phyloP scores from a whole-genome alignment of 2,888 invertebrate species.

The Bhutanitis thaidina region DNA sequence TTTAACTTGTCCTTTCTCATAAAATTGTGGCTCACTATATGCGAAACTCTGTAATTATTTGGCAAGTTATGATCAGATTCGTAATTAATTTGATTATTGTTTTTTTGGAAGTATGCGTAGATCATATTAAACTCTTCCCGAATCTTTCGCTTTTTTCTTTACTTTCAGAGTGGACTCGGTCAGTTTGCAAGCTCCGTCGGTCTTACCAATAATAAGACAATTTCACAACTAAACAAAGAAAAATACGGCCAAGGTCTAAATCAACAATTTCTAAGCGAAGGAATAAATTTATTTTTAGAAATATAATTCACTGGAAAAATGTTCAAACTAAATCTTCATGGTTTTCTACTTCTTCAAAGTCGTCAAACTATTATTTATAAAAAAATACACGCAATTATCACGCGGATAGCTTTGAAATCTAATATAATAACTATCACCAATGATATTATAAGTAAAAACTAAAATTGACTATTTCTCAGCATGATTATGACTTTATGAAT shows the following conservation, averaged over 20 bases:
- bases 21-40: conserved; percentile 45
- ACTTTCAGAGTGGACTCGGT: conserved; percentile 6
- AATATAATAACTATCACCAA: too few relatives aligned
- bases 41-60: conserved; percentile 44
- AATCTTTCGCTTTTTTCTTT: neutral
- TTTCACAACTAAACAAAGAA: conserved; percentile 26
- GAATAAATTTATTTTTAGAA: too few relatives aligned
- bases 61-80: conserved; percentile 34
- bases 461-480: too few relatives aligned
- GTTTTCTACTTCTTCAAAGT: too few relatives aligned
- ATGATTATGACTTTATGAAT: too few relatives aligned
- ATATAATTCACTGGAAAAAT: too few relatives aligned
- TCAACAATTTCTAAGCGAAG: neutral
- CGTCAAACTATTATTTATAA: too few relatives aligned
- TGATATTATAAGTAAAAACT: too few relatives aligned
- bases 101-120: conserved; percentile 47
- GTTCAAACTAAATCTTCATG: too few relatives aligned
- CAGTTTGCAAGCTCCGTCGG: too few relatives aligned
- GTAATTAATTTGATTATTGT: conserved; percentile 44
- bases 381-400: too few relatives aligned
- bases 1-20: conserved; percentile 61
- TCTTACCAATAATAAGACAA: conserved; percentile 53
- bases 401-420: too few relatives aligned
- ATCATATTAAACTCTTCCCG: conserved; percentile 49
- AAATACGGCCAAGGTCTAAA: neutral